Base-by-base conservation (phyloP, 2,797 vertebrate species). In the Buphagus erythrorhynchus region DNA sequence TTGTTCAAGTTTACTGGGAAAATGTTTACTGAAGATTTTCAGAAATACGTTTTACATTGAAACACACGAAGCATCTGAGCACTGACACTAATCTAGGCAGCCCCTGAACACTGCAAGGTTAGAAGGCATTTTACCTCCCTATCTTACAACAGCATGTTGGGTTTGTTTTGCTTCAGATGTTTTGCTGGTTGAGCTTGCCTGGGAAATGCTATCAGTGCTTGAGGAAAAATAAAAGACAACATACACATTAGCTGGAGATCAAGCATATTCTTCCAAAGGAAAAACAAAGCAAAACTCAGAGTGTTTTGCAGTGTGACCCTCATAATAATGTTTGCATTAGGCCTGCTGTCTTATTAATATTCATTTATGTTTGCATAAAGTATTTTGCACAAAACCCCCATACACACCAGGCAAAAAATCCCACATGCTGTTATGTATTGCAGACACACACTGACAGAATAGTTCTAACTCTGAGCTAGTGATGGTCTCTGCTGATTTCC, bases 301-400 rank as follows among this genome's bases (percentile, higher is more conserved):
- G 62, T n/a, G 31, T 65, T 90, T 80, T 88, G 46, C 77, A 67
- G 81, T 66, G 55, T 91, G 63, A 79, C 63, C 84, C 77, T 91
- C 81, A 66, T 76, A 93, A 91, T 55, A 82, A 92, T 66, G 71
- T 79, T 72, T 86, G 62, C 66, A 86, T 95, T 88, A 92, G 74
- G 55, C 24, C 66, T 51, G 54, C 42, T 86, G 52, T 61, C 62
- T 75, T 88, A 91, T 63, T 91, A 93, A 74, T 95, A 93, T 80
- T 84, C 26, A 62, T 86, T 72, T 66, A 31, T 51, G 43, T 55
- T 94, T 88, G 75, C 68, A 55, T 29, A 48, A 93, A 49, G 38
- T 57, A 88, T 80, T 90, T 86, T 77, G 61, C 38, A 63, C 61
- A 75, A 80, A 57, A 4, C 22, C 7, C 26, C n/a, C 55, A 22